phyloP scores from a whole-genome alignment of 2,888 invertebrate genomes.

The Xanthorhoe designata region DNA sequence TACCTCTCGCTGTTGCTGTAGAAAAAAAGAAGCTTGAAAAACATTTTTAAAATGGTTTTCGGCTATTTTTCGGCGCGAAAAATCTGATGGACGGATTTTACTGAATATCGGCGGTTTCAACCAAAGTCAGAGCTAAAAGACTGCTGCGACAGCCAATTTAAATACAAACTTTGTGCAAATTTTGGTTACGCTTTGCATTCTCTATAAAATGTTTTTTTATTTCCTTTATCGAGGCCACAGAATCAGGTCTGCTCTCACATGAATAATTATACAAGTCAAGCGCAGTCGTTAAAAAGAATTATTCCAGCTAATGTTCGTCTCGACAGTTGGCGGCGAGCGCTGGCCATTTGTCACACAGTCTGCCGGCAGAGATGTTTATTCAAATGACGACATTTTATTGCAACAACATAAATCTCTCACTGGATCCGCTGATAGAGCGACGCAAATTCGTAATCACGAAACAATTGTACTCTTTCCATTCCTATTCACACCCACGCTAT shows the following conservation, averaged over 20 bases:
- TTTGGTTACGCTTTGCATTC: background rate
- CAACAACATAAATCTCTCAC: conserved; percentile 78
- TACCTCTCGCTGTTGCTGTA: background rate
- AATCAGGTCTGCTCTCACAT: conserved; percentile 55
- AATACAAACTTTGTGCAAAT: background rate
- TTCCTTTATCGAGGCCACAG: conserved; percentile 37
- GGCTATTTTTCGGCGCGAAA: background rate
- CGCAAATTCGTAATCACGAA: conserved; percentile 68
- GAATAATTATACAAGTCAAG: conserved; percentile 72
- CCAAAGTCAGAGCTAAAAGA: background rate
- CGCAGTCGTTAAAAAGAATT: conserved; percentile 76
- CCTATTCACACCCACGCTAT: conserved; percentile 43
- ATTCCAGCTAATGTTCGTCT: conserved; percentile 76
- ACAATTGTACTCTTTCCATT: conserved; percentile 56
- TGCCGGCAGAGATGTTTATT: conserved; percentile 77
- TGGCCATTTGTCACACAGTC: conserved; percentile 79
- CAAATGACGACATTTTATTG: conserved; percentile 83
- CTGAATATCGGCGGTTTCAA: background rate
- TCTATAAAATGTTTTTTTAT: conserved; percentile 4
- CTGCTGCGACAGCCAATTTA: background rate
- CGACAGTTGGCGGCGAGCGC: conserved; percentile 72
- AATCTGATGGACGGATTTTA: conserved; percentile 8
- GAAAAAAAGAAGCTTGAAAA: background rate
- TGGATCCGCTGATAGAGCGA: conserved; percentile 72
- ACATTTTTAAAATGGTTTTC: background rate